These are phyloP conservation scores for Byasa hedistus DNA, from an alignment of 2,888 invertebrate genomes.

Conservation along the genomic window DNA sequence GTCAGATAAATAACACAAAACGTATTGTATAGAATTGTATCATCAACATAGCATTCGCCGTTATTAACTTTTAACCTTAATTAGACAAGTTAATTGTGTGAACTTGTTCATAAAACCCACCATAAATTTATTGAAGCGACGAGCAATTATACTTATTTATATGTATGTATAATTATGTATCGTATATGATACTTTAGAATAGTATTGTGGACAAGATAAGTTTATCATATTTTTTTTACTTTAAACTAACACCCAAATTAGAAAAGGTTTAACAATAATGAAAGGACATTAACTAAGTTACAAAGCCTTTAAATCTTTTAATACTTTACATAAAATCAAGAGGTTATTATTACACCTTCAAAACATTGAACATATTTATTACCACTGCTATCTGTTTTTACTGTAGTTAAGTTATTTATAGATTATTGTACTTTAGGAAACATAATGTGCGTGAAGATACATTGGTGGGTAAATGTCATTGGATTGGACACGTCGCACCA, in stretches of 20 bases:
- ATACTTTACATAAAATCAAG: too few relatives aligned
- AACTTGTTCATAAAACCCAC: neutral
- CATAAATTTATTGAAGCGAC: neutral
- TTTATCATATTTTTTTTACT: too few relatives aligned
- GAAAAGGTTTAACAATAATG: too few relatives aligned
- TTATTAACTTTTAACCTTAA: neutral
- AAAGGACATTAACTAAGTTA: too few relatives aligned
- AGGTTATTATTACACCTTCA: too few relatives aligned
- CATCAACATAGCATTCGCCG: neutral
- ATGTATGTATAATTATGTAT: neutral
- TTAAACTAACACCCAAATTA: too few relatives aligned
- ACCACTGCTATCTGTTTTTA: neutral
- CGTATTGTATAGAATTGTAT: conserved; percentile 2
- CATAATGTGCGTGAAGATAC: neutral
- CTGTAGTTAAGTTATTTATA: neutral
- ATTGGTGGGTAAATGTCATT: neutral
- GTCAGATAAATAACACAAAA: conserved; percentile 8
- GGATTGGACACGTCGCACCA: neutral
- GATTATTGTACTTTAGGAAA: neutral
- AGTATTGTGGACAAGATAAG: too few relatives aligned
- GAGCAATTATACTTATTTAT: neutral
- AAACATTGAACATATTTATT: too few relatives aligned
- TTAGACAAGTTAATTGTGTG: conserved; percentile 4
- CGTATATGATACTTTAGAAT: neutral
- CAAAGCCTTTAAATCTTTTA: too few relatives aligned